phyloP scores from a whole-genome alignment of 1,140 invertebrate species.

The Anadara kagoshimensis region DNA sequence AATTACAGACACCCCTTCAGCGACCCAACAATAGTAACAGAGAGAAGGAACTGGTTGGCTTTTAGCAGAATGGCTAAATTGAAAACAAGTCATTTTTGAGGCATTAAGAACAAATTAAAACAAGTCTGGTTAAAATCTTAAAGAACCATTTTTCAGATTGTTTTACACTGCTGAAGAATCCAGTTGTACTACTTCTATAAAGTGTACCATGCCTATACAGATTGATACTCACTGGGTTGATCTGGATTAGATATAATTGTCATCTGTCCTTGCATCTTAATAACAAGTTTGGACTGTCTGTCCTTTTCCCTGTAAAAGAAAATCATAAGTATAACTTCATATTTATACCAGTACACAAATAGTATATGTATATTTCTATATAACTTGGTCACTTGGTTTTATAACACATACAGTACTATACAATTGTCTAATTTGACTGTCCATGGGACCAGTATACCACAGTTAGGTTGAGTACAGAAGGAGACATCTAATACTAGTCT shows the following conservation, averaged over 20 bases:
- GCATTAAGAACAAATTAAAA: too few relatives aligned
- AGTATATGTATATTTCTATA: conserved; percentile 68
- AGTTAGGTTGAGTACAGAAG: not conserved
- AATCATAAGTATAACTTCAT: not conserved
- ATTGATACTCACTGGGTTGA: conserved; percentile 59
- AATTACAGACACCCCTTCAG: too few relatives aligned
- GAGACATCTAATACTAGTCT: not conserved
- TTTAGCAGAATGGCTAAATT: too few relatives aligned
- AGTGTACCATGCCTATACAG: not conserved
- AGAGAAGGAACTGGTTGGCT: too few relatives aligned
- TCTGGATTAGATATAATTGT: conserved; percentile 75
- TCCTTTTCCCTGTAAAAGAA: conserved; percentile 75
- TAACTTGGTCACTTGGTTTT: not conserved
- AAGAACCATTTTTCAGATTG: too few relatives aligned
- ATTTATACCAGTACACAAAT: not conserved
- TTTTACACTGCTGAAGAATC: too few relatives aligned
- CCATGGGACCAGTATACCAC: not conserved
- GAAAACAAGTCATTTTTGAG: too few relatives aligned
- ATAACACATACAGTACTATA: conserved; percentile 45
- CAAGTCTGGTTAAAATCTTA: too few relatives aligned
- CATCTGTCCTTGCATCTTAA: conserved; percentile 77
- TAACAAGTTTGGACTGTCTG: conserved; percentile 76
- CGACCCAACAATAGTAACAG: too few relatives aligned
- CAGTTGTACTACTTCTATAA: too few relatives aligned
- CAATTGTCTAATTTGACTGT: not conserved